Conservation (phyloP, 2,113 vertebrate genomes). For the Platichthys stellatus region DNA sequence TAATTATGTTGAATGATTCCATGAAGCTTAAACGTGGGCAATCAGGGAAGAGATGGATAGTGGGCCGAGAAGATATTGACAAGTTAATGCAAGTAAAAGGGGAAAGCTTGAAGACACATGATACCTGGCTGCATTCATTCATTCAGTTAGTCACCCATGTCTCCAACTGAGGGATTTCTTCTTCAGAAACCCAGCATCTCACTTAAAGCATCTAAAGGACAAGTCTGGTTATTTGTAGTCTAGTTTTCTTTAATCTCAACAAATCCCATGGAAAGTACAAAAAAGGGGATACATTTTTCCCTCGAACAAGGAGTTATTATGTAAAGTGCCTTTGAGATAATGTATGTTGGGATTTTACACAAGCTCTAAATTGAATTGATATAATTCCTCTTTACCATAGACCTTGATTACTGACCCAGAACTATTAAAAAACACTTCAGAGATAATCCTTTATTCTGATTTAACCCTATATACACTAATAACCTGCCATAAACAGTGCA, state of each 20-base stretch:
- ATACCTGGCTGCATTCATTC: slow-evolving; percentile 26
- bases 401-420: neutral
- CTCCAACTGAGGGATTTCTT: slow-evolving; percentile 31
- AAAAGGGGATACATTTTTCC: too few species aligned
- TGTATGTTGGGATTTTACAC: too few species aligned
- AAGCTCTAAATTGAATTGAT: too few species aligned
- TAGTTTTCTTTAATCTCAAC: neutral
- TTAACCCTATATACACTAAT: too few species aligned
- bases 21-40: neutral
- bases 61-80: slow-evolving; percentile 27
- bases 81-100: slow-evolving; percentile 29
- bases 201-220: neutral
- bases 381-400: neutral
- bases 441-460: too few species aligned
- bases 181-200: slow-evolving; percentile 3
- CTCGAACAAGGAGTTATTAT: too few species aligned
- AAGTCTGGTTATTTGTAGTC: neutral
- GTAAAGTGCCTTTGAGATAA: too few species aligned
- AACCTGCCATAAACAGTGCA: too few species aligned
- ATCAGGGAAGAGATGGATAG: neutral
- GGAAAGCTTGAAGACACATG: slow-evolving; percentile 29
- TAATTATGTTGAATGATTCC: slow-evolving; percentile 18
- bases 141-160: slow-evolving; percentile 17
- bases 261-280: neutral
- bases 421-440: neutral